Conservation (phyloP, 2,888 invertebrate species). For the Heliconius ismenius region DNA sequence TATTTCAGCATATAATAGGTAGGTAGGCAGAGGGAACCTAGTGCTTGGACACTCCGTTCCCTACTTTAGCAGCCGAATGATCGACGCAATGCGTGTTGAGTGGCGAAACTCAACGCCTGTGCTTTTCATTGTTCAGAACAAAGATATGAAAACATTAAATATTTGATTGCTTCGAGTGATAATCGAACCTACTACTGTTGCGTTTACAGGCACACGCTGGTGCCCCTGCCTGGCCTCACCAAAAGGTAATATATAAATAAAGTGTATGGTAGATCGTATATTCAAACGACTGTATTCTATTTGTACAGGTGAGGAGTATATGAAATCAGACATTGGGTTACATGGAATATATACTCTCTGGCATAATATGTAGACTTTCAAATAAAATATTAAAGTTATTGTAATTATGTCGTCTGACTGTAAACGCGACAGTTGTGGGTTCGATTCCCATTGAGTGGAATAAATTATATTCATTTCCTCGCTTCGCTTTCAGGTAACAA, state of each 20-base stretch:
- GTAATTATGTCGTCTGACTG: neutral
- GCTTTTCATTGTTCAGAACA: too few relatives aligned
- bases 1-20: too few relatives aligned
- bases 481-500: neutral
- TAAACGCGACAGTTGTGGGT: neutral
- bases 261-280: neutral
- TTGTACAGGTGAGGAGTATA: slow-evolving; percentile 10
- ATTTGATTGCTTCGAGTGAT: too few relatives aligned
- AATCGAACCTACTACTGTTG: neutral
- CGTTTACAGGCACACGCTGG: too few relatives aligned
- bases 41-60: too few relatives aligned
- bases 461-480: neutral
- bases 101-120: too few relatives aligned
- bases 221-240: too few relatives aligned
- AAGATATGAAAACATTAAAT: too few relatives aligned
- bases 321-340: neutral
- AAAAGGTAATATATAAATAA: neutral
- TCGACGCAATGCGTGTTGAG: too few relatives aligned
- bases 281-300: neutral
- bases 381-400: neutral
- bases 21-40: too few relatives aligned
- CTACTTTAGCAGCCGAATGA: too few relatives aligned
- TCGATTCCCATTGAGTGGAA: neutral
- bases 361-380: neutral
- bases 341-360: neutral